Base-by-base conservation (phyloP, 2,888 invertebrate species). In the Drosophila yooni region DNA sequence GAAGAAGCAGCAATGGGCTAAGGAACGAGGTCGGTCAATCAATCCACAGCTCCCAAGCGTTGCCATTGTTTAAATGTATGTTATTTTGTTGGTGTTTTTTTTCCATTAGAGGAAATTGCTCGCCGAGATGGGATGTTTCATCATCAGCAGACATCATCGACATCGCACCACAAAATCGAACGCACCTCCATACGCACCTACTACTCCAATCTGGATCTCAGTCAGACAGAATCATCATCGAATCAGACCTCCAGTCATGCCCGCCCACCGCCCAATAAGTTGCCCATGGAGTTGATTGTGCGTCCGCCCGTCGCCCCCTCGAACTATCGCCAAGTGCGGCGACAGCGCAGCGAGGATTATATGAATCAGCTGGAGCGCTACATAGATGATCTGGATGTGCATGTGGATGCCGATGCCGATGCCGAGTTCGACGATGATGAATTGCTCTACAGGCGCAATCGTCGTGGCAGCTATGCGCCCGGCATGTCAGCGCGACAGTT, bases 1-100 rank as follows among this genome's bases (percentile, higher is more conserved):
- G 94, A 98, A 98, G 94, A 96, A 96, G 93, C 95, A 96, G 91
- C 98, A 98, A 95, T 98, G 98, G 98, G 98, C 97, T 86, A 95
- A 95, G 93, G 98, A 98, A 94, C 95, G 96, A 95, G 98, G 98
- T 98, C 94, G 91, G 93, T 65, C 21, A 15, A 46, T 8, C 27
- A 13, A 43, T 6, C 21, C 18, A n/a, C 5, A 15, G 13, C 1
- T 8, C 18, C 15, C 15, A 31, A 21, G 10, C 1, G 10, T 34
- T 18, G n/a, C 29, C 13, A 56, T 29, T 29, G 6, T 1, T 15
- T 21, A 21, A 57, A 38, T 7, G 5, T 13, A 8, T 15, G 2
- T 31, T 4, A 6, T 46, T 25, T 46, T 43, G 1, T 25, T 46
- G 13, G 7, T 36, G 3, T 38, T 25, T 60, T 2, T 15, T 50